A percentile compares a stretch with the other conserved stretches of the same genome.
phyloP scores from a whole-genome alignment of 2,113 vertebrate species.

The Calonectris borealis region DNA sequence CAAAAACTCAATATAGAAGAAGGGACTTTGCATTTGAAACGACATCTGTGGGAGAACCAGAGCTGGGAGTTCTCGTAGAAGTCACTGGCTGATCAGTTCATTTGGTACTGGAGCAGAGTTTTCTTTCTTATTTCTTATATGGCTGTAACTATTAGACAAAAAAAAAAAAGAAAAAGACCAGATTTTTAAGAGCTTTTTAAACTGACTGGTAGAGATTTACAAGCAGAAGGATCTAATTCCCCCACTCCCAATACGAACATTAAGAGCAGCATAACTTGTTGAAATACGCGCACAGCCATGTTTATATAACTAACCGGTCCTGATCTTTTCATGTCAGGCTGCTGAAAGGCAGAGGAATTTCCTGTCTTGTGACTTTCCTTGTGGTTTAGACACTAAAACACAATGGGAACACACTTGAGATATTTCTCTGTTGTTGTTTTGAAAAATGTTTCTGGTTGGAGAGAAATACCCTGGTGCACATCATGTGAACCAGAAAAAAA shows the following conservation, averaged over 20 bases:
- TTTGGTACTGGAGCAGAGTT: not conserved
- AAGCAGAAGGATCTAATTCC: not conserved
- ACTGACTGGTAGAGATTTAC: not conserved
- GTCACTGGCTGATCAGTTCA: not conserved
- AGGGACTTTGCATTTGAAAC: not conserved
- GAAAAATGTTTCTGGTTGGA: not conserved
- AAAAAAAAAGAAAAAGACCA: not conserved
- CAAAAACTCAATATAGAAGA: not conserved
- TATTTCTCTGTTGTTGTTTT: not conserved
- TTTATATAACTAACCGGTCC: not conserved
- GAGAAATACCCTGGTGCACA: not conserved
- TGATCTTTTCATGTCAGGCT: conserved; percentile 2
- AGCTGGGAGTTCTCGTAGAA: not conserved
- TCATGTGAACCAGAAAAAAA: not conserved
- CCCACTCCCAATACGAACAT: not conserved
- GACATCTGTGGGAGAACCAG: not conserved
- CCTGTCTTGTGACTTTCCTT: conserved; percentile 51
- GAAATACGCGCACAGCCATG: not conserved
- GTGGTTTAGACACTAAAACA: conserved; percentile 50
- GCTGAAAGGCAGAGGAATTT: conserved; percentile 39
- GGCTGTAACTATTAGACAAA: not conserved
- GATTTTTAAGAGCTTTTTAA: not conserved
- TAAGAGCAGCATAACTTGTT: not conserved
- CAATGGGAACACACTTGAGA: conserved; percentile 9
- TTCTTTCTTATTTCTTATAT: not conserved